A percentile compares a stretch with the other conserved stretches of the same genome.
phyloP scores from a whole-genome alignment of 2,888 invertebrate genomes.

The Charanyca ferruginea region DNA sequence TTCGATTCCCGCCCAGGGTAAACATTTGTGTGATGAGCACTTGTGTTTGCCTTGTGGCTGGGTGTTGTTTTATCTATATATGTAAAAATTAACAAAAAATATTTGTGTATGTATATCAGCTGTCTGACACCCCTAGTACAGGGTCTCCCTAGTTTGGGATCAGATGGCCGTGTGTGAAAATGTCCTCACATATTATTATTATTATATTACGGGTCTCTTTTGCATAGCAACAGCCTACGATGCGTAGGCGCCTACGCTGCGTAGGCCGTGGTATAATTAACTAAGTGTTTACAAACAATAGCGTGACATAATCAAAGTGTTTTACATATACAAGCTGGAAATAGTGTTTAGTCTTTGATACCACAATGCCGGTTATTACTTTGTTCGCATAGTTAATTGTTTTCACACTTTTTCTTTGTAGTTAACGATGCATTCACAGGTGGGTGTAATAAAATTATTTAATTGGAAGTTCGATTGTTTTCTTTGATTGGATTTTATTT shows the following conservation, averaged over 20 bases:
- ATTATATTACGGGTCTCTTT: slow-evolving; percentile 10
- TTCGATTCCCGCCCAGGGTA: too few relatives aligned
- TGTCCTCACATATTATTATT: too few relatives aligned
- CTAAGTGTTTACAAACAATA: slow-evolving; percentile 26
- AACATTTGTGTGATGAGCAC: too few relatives aligned
- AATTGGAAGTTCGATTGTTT: slow-evolving; percentile 13
- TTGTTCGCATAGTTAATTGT: slow-evolving; percentile 26
- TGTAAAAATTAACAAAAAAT: too few relatives aligned
- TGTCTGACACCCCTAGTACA: too few relatives aligned
- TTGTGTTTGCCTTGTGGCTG: too few relatives aligned
- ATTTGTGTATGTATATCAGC: too few relatives aligned
- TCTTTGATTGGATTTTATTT: neutral
- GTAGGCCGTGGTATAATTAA: slow-evolving; percentile 27
- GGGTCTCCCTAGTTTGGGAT: too few relatives aligned
- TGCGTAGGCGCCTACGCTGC: too few relatives aligned
- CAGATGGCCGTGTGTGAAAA: too few relatives aligned
- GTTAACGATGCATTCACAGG: slow-evolving; percentile 4
- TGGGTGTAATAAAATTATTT: slow-evolving; percentile 14
- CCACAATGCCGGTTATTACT: slow-evolving; percentile 16
- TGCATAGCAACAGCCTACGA: neutral
- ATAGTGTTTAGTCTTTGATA: slow-evolving; percentile 24
- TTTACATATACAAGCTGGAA: slow-evolving; percentile 4
- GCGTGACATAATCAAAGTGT: slow-evolving; percentile 13
- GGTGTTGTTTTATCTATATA: too few relatives aligned
- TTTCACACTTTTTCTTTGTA: slow-evolving; percentile 21